These are phyloP conservation scores for Cosmorhoe ocellata DNA, from an alignment of 2,888 invertebrate genomes.

Conservation along the genomic window DNA sequence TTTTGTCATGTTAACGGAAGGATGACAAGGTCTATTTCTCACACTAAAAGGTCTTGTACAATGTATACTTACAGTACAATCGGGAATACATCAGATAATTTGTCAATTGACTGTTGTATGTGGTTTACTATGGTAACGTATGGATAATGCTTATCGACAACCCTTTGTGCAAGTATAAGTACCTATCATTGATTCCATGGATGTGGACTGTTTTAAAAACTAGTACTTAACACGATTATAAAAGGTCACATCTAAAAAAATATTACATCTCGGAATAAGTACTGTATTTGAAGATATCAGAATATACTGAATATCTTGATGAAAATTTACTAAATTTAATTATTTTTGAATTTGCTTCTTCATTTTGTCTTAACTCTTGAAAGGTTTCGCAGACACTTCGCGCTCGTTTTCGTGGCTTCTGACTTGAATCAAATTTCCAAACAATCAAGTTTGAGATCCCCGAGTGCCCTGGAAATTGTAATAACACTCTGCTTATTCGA, in stretches of 20 bases:
- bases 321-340: neutral
- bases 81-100: too few species aligned
- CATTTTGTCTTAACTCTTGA: conserved; percentile 13
- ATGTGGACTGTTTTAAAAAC: too few species aligned
- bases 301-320: neutral
- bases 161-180: too few species aligned
- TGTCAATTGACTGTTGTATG: too few species aligned
- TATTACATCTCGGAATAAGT: too few species aligned
- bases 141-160: too few species aligned
- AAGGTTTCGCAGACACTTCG: conserved; percentile 8
- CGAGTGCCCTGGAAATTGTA: conserved; percentile 14
- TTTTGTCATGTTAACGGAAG: conserved; percentile 33
- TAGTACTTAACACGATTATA: too few species aligned
- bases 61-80: too few species aligned
- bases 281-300: too few species aligned
- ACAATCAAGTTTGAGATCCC: conserved; percentile 15
- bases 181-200: too few species aligned
- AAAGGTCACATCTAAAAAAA: too few species aligned
- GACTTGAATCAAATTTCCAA: conserved; percentile 14
- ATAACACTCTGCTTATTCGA: conserved; percentile 3
- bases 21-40: conserved; percentile 32
- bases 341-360: conserved; percentile 1
- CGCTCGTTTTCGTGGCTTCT: conserved; percentile 18
- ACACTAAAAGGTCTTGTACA: conserved; percentile 6
- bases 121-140: too few species aligned